Conservation (phyloP, 1,140 invertebrate species). For the Bradysia coprophila region DNA sequence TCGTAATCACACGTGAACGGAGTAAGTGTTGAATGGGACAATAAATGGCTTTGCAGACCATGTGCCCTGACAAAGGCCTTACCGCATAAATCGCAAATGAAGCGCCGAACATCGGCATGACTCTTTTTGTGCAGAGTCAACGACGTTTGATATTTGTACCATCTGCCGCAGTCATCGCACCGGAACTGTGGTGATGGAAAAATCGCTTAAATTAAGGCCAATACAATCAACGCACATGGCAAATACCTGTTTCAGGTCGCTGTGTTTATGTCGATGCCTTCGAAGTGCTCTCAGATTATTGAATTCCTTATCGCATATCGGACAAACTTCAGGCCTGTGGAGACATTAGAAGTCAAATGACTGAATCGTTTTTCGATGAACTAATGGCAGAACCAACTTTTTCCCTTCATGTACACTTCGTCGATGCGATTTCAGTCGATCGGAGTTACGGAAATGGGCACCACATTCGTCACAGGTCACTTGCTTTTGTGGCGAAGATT, state of each 20-base stretch:
- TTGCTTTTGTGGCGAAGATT: neutral
- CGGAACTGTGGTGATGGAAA: no score
- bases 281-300: neutral
- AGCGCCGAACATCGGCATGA: neutral
- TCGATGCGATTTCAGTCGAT: neutral
- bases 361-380: no score
- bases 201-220: no score
- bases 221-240: no score
- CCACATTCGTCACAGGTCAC: neutral
- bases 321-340: neutral
- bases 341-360: neutral
- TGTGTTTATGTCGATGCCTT: neutral
- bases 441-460: neutral
- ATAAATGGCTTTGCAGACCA: neutral
- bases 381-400: no score
- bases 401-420: no score
- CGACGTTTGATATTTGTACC: neutral
- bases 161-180: neutral
- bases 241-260: neutral
- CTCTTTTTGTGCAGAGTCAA: neutral
- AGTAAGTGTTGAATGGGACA: neutral
- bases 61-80: neutral
- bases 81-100: neutral
- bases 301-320: neutral
- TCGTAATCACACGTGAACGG: neutral